Evolutionary conservation across 2,797 vertebrate species (phyloP).

Genomic region (Denticeps clupeoides): DNA sequence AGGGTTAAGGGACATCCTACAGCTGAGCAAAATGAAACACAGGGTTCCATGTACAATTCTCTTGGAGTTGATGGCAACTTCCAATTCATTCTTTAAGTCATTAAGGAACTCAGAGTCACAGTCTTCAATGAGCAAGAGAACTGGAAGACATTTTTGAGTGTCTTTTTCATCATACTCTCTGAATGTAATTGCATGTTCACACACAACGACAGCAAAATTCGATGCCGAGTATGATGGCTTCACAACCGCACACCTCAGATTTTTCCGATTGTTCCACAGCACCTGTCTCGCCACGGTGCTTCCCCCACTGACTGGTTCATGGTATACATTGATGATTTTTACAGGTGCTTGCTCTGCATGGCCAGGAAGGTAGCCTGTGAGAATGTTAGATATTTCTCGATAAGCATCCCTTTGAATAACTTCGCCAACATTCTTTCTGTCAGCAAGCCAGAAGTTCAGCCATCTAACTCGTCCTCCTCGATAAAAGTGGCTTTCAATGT

Average conservation of each 20-base stretch:
- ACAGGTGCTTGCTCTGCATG: conserved; percentile 39
- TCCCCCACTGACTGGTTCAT: conserved; percentile 76
- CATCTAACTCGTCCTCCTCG: conserved; percentile 52
- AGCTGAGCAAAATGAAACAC: conserved; percentile 67
- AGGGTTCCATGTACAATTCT: conserved; percentile 40
- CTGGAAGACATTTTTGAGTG: conserved; percentile 48
- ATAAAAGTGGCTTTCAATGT: conserved; percentile 61
- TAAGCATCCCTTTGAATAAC: conserved; percentile 58
- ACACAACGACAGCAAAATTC: conserved; percentile 39
- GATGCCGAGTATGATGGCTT: conserved; percentile 48
- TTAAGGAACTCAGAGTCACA: conserved; percentile 64
- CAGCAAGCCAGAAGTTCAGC: conserved; percentile 57
- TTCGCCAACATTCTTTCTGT: conserved; percentile 39
- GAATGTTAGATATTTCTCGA: conserved; percentile 35
- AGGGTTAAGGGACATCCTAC: conserved; percentile 59
- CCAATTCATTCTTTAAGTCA: conserved; percentile 53
- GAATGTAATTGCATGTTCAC: conserved; percentile 57
- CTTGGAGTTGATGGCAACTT: conserved; percentile 44
- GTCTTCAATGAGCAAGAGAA: conserved; percentile 68
- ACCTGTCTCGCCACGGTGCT: conserved; percentile 74
- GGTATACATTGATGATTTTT: conserved; percentile 61
- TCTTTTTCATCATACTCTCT: conserved; percentile 68
- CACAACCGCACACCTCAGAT: conserved; percentile 62
- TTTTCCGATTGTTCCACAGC: conserved; percentile 63
- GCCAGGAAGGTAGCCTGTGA: conserved; percentile 35